Evolutionary conservation across 2,113 vertebrate genomes (phyloP).

Genomic region (Calidris pygmaea): DNA sequence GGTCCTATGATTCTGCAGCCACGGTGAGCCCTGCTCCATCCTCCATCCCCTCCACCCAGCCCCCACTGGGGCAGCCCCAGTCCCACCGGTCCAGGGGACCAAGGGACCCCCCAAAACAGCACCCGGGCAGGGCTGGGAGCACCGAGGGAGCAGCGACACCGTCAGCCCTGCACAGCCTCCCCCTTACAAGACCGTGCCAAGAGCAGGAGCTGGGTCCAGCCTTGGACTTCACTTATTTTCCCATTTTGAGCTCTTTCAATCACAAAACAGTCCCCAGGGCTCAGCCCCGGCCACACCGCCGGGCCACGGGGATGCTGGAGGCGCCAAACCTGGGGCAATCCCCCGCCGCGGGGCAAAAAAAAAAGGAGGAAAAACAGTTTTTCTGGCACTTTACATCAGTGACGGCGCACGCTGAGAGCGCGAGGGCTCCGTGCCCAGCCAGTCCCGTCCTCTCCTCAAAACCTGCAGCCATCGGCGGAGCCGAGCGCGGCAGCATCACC

Average conservation of each 20-base stretch:
- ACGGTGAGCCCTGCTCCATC: accelerated
- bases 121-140: background rate
- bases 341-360: accelerated
- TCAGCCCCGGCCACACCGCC: background rate
- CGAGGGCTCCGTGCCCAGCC: accelerated
- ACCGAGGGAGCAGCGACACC: accelerated
- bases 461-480: background rate
- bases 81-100: background rate
- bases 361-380: accelerated
- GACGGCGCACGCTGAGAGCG: accelerated
- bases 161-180: accelerated
- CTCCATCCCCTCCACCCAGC: background rate
- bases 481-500: background rate
- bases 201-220: background rate
- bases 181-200: accelerated
- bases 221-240: background rate
- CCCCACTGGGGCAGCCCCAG: background rate
- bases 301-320: no score
- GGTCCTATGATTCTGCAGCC: background rate
- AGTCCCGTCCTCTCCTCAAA: accelerated
- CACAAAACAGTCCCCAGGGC: background rate
- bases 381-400: accelerated
- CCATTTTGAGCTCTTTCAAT: no score
- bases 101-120: background rate
- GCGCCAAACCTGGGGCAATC: no score